Evolutionary conservation across 2,797 vertebrate genomes (phyloP).

Genomic region (Anas acuta): DNA sequence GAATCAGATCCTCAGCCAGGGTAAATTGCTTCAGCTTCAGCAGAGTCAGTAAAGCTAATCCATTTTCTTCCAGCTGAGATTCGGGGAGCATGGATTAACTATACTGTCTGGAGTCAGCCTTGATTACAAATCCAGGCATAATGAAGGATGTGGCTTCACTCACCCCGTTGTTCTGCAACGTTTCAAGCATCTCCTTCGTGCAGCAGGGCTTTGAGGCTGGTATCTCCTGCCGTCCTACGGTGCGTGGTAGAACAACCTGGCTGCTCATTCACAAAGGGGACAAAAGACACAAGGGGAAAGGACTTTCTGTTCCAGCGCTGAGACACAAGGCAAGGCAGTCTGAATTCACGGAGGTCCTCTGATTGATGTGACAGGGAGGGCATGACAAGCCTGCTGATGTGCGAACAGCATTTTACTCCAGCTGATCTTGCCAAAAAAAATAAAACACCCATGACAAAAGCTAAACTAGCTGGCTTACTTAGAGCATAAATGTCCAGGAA

Average conservation of each 20-base stretch:
- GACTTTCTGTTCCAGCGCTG: neutral
- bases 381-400: slow-evolving; percentile 61
- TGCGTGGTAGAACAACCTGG: neutral
- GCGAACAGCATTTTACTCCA: slow-evolving; percentile 32
- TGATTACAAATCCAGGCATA: slow-evolving; percentile 31
- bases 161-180: neutral
- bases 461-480: neutral
- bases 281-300: neutral
- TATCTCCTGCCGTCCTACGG: neutral
- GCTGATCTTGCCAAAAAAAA: slow-evolving; percentile 36
- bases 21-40: slow-evolving; percentile 18
- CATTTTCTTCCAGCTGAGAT: slow-evolving; percentile 59
- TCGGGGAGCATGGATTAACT: slow-evolving; percentile 20
- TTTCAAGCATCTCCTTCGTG: neutral
- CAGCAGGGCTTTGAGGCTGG: neutral
- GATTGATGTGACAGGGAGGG: slow-evolving; percentile 57
- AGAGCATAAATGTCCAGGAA: neutral
- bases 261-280: neutral
- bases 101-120: slow-evolving; percentile 1
- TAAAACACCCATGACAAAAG: slow-evolving; percentile 36
- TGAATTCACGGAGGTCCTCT: neutral
- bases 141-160: neutral
- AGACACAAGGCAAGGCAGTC: neutral
- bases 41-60: slow-evolving; percentile 49
- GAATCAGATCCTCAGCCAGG: neutral